A percentile compares a stretch with the other conserved stretches of the same genome.
Evolutionary conservation across 2,888 invertebrate genomes (phyloP).

Genomic region (Drosophila rellima): DNA sequence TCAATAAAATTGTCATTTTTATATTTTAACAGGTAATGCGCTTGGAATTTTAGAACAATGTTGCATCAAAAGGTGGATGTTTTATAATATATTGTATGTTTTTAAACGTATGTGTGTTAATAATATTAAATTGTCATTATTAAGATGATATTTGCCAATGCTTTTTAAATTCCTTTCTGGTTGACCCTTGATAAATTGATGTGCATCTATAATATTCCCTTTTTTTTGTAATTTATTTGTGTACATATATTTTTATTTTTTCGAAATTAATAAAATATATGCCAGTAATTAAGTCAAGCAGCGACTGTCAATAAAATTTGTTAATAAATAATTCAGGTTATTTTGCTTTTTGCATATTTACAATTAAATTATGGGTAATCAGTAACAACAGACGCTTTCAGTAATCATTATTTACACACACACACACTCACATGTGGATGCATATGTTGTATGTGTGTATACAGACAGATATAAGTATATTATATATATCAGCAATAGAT

Average conservation of each 20-base stretch:
- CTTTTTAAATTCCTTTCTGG: conserved; percentile 11
- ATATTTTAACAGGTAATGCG: no score
- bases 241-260: conserved; percentile 37
- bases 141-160: conserved; percentile 1
- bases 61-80: no score
- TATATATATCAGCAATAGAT: conserved; percentile 26
- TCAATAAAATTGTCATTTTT: no score
- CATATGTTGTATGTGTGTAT: conserved; percentile 15
- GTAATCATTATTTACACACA: conserved; percentile 73
- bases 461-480: conserved; percentile 14
- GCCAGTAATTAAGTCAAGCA: conserved; percentile 81
- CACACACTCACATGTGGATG: not conserved
- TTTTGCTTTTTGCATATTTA: conserved; percentile 79
- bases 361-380: conserved; percentile 81
- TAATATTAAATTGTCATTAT: not conserved
- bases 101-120: not conserved
- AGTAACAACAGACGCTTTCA: conserved; percentile 78
- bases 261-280: conserved; percentile 80
- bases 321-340: conserved; percentile 80
- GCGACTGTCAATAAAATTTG: conserved; percentile 81
- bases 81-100: not conserved
- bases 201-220: conserved; percentile 18
- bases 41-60: no score
- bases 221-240: conserved; percentile 15
- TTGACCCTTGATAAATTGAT: conserved; percentile 7